phyloP scores from a whole-genome alignment of 2,888 invertebrate genomes.

The Cheilosia pagana region DNA sequence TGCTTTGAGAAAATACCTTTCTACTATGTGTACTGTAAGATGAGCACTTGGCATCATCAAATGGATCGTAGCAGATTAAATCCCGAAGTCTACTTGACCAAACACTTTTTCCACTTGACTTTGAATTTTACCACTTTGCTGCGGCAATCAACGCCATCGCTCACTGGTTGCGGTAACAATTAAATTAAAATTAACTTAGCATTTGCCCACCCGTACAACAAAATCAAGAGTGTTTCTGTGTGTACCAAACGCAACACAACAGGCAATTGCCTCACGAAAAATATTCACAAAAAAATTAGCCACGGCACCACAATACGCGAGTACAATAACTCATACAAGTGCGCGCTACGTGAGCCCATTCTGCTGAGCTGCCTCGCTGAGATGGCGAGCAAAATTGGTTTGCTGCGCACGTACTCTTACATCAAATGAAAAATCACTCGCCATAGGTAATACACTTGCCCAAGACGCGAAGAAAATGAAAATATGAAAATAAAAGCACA shows the following conservation, averaged over 20 bases:
- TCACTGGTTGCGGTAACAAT: neutral
- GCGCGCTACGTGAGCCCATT: constrained; percentile 57
- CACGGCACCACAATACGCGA: constrained; percentile 31
- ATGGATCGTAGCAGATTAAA: no score
- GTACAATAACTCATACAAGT: constrained; percentile 63
- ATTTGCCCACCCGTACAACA: constrained; percentile 30
- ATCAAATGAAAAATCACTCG: constrained; percentile 69
- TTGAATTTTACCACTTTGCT: no score
- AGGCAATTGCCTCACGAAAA: constrained; percentile 30
- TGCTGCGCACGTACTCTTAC: constrained; percentile 67
- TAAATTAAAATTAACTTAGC: constrained; percentile 9
- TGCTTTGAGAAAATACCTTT: no score
- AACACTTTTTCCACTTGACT: no score
- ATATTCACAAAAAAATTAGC: constrained; percentile 19
- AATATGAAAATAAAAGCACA: constrained; percentile 58
- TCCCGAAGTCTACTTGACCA: no score
- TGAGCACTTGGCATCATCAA: no score
- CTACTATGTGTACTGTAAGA: no score
- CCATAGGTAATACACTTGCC: constrained; percentile 41
- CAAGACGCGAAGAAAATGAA: constrained; percentile 45
- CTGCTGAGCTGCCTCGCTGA: constrained; percentile 18
- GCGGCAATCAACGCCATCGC: no score
- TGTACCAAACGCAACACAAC: constrained; percentile 1
- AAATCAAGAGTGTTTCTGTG: constrained; percentile 30
- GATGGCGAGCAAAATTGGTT: constrained; percentile 59